Base-by-base conservation (phyloP, 2,888 invertebrate species). In the Malachius bipustulatus region DNA sequence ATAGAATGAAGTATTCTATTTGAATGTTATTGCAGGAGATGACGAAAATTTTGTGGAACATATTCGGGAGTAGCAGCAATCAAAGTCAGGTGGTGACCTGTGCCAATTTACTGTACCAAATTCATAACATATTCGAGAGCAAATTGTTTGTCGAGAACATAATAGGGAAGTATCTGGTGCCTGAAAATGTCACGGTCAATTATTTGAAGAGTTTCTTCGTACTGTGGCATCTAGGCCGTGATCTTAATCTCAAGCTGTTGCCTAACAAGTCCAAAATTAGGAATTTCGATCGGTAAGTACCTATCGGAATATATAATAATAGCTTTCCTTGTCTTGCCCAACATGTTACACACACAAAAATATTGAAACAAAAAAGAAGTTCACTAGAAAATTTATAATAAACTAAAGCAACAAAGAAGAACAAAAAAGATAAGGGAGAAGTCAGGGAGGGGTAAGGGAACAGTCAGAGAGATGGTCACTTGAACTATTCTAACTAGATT, bases 211-310 rank as follows among this genome's bases (percentile, higher is more conserved):
- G 75, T 47, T 80, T 80, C 52, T 66, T 73, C 6, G 63, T 75
- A 4, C 62, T 87, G 8, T 85, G 84, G 83, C 82, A 85, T 58
- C 63, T 84, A 16, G 82, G 83, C 1, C 60, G 84, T 34, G 81
- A 82, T 47, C 66, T 77, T 14, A 71, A 70, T 49, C 64, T 67
- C 3, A 64, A 69, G 43, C 52, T 66, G 29, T 59, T 60, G 6
- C 50, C 57, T 2, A 51, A 54, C 30, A 57, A 66, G 34, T 60
- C 62, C 28, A 62, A 59, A 31, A 57, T 63, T 13, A 54, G 70
- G 47, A 71, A 70, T 35, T 77, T 78, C 55, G 77, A 78, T 52
- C 72, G 73, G 72, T 75, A 51, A 50, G 48, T 46, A 19, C n/a
- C n/a, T n/a, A n/a, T n/a, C n/a, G n/a, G n/a, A n/a, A n/a, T n/a